phyloP scores from a whole-genome alignment of 2,888 invertebrate genomes.

The Hofmannophila pseudospretella region DNA sequence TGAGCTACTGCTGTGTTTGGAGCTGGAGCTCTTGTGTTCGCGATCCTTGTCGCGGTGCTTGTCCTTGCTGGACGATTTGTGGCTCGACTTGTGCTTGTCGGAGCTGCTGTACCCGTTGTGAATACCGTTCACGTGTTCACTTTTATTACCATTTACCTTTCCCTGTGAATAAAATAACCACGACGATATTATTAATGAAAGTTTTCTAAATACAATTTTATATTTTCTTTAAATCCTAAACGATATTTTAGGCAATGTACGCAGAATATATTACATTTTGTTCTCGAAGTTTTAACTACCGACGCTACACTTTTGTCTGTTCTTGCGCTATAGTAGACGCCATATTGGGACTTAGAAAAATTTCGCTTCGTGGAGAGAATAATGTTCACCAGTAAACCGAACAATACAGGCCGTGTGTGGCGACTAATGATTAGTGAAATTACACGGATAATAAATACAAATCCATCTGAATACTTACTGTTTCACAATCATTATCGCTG shows the following conservation, averaged over 20 bases:
- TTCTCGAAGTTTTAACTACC: slow-evolving; percentile 26
- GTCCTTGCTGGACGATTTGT: slow-evolving; percentile 83
- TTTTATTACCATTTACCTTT: slow-evolving; percentile 75
- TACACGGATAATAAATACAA: slow-evolving; percentile 21
- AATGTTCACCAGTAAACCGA: slow-evolving; percentile 72
- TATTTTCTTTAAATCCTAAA: slow-evolving; percentile 4
- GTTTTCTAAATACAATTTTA: slow-evolving; percentile 11
- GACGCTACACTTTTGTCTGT: slow-evolving; percentile 60
- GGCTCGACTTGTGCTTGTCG: slow-evolving; percentile 77
- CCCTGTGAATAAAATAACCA: slow-evolving; percentile 41
- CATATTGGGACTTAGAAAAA: slow-evolving; percentile 90
- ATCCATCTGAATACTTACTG: slow-evolving; percentile 74
- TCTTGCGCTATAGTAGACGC: slow-evolving; percentile 86
- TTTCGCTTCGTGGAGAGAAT: slow-evolving; percentile 62
- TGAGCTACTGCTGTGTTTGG: slow-evolving; percentile 68
- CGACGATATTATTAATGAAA: slow-evolving; percentile 11
- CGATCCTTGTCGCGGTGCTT: slow-evolving; percentile 83
- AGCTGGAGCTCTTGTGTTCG: slow-evolving; percentile 77
- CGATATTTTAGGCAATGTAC: background rate
- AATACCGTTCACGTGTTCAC: slow-evolving; percentile 85
- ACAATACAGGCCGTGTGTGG: slow-evolving; percentile 18
- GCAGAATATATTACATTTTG: slow-evolving; percentile 9
- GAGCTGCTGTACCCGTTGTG: slow-evolving; percentile 84
- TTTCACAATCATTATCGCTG: slow-evolving; percentile 75
- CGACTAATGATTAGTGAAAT: slow-evolving; percentile 20